Evolutionary conservation across 64 coral and sea anemone genomes (phyloP), one percentile per base, ranked within the genome.

Genomic region (Acropora yongei): DNA sequence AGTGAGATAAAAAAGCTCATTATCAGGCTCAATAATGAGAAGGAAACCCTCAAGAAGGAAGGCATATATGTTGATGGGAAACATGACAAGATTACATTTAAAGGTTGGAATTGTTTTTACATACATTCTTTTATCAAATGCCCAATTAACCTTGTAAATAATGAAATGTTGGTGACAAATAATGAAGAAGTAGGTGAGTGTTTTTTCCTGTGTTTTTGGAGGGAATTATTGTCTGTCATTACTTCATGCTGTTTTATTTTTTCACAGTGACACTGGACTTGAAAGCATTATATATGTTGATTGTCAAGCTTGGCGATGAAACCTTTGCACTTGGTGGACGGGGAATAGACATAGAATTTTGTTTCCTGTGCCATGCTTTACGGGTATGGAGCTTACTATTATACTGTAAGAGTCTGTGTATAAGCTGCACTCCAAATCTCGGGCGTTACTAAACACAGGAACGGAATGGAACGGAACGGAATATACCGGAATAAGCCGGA

Each of bases 321-420:
- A 46, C 44, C 48, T 89, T 88, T 51, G 17, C 11, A 1, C 53
- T 89, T 44, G 87, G 53, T 48, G 57, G 74, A 41, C 39, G 40
- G 42, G 87, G 74, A 78, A 7, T 65, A 44, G 51, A 45, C 3
- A 30, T 89, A 6, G 87, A 89, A 89, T 89, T 89, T 16, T 89
- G 87, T 68, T 89, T 89, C 12, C 46, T 89, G 18, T 89, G 87
- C n/a, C 19, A 49, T 78, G 87, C 87, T 30, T 42, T 89, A 79
- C 61, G 87, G 75, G 87, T 89, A 89, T 76, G 44, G 14, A 61
- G 8, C 6, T 61, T 12, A 61, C 58, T 13, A 61, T n/a, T n/a
- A 61, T 61, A 61, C 58, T 61, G 14, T 61, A 12, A 61, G 14
- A 61, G 8, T 12, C 8, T 11, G 14, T 61, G 14, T 61, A 13